Evolutionary conservation across 2,113 vertebrate species (phyloP), one percentile per base, ranked within the genome.

Genomic region (Pseudopipra pipra): DNA sequence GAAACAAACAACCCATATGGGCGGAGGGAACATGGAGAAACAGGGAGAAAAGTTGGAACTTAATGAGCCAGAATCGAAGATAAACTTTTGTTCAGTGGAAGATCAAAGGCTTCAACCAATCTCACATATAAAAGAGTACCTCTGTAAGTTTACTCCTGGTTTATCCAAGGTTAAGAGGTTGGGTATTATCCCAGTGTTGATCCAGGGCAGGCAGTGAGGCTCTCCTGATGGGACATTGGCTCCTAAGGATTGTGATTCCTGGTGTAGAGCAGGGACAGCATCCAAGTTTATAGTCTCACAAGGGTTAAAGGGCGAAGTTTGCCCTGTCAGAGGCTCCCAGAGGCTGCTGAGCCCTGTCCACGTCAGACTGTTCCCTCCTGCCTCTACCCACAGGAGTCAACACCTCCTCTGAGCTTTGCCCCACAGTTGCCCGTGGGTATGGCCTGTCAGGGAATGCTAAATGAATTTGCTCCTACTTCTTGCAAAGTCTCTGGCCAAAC

Each of bases 211-310:
- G 39, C 47, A 68, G 46, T 3, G 28, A 68, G 27, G 35, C 17
- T 90, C 30, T 90, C n/a, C 74, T 62, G 54, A 25, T 9, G 39
- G 44, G 61, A 59, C 56, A 11, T 0, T n/a, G 54, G 28, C 61
- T 78, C 39, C 44, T 41, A 37, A 82, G 71, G 62, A 35, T 2
- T 63, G 25, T 19, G 35, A 76, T 80, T 76, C 44, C 72, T 72
- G 58, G 23, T 1, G 0, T 0, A n/a, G 35, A 59, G 31, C 51
- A 49, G 66, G 41, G 21, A 22, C 44, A 47, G 27, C 0, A 2
- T 16, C 80, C 22, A n/a, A 14, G 2, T 51, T 80, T 20, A 3
- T 24, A 15, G 11, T 31, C 55, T 63, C 14, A 2, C 35, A 35
- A 0, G 1, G 46, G 25, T 15, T 56, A 28, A 61, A 71, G 81